A percentile compares a stretch with the other conserved stretches of the same genome.
Evolutionary conservation across 2,113 vertebrate genomes (phyloP).

Genomic region (Caracal caracal): DNA sequence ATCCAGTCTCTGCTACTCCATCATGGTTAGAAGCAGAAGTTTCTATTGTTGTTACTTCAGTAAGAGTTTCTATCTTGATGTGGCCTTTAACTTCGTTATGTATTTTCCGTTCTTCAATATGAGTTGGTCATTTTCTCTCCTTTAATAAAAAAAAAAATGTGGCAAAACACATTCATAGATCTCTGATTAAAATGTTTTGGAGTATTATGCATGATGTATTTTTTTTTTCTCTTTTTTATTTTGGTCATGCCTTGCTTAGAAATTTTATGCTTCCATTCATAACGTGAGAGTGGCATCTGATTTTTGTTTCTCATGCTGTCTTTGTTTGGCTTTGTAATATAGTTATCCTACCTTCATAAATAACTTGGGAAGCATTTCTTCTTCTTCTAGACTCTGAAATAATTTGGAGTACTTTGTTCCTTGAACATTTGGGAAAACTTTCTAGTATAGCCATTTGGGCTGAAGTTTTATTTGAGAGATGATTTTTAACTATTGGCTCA

Average conservation of each 20-base stretch:
- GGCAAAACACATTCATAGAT: neutral
- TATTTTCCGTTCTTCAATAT: neutral
- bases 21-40: neutral
- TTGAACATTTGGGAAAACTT: neutral
- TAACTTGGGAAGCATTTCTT: neutral
- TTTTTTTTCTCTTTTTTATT: neutral
- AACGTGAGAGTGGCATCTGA: neutral
- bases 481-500: neutral
- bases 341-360: neutral
- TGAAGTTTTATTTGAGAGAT: constrained; percentile 11
- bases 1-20: neutral
- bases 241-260: neutral
- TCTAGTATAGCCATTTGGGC: neutral
- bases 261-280: neutral
- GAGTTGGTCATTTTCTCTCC: neutral
- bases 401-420: neutral
- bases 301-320: neutral
- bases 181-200: neutral
- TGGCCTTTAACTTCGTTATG: neutral
- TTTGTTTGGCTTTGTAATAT: neutral
- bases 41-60: neutral
- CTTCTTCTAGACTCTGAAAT: neutral
- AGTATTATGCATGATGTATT: neutral
- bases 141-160: constrained; percentile 47
- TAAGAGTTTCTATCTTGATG: neutral